Evolutionary conservation across 2,888 invertebrate genomes (phyloP).

Genomic region (Thecophora atra): DNA sequence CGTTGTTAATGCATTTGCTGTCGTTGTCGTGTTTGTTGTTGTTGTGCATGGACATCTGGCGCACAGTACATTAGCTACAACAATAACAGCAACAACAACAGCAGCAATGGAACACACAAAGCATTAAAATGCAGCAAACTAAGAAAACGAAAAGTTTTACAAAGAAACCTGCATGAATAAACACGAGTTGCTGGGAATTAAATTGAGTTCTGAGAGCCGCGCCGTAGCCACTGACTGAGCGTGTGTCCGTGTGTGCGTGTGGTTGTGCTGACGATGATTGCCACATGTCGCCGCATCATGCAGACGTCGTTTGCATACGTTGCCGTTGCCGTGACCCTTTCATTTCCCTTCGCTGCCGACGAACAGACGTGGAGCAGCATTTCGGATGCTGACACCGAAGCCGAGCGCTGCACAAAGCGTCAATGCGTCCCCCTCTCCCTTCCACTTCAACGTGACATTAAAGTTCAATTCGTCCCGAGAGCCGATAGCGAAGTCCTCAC

Average conservation of each 20-base stretch:
- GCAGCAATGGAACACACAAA: too few relatives aligned
- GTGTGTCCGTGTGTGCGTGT: conserved; percentile 7
- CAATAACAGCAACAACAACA: conserved; percentile 27
- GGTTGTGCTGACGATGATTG: not conserved
- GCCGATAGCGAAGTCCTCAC: too few relatives aligned
- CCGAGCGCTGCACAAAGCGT: not conserved
- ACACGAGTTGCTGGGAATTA: not conserved
- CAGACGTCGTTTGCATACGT: not conserved
- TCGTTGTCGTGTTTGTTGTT: conserved; percentile 29
- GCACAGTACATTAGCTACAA: conserved; percentile 51
- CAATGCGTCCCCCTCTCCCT: not conserved
- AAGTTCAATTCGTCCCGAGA: not conserved
- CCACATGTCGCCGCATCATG: conserved; percentile 5
- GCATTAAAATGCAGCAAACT: not conserved
- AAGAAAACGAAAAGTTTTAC: conserved; percentile 17
- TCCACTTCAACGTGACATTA: not conserved
- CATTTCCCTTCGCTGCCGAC: not conserved
- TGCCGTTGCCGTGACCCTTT: not conserved
- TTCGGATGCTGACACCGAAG: not conserved
- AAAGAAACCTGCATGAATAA: conserved; percentile 9
- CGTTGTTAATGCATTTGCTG: conserved; percentile 32
- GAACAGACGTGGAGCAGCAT: not conserved
- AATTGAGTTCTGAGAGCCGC: not conserved
- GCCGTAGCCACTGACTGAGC: not conserved
- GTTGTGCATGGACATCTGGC: conserved; percentile 29